These are phyloP conservation scores for Mesochorus sp. DNA, from an alignment of 2,888 invertebrate species.

Conservation along the genomic window DNA sequence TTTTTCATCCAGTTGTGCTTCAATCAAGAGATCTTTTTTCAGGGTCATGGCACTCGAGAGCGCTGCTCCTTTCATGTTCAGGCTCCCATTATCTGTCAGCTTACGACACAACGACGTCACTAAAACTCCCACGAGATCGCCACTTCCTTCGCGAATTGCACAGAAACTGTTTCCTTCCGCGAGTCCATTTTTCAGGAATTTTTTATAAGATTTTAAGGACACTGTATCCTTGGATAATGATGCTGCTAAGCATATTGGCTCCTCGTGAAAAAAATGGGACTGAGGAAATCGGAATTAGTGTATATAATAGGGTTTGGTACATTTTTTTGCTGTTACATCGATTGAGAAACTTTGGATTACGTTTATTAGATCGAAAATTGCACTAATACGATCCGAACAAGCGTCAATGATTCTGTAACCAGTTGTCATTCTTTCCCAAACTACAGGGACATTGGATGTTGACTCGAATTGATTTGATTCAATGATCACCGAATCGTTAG, in stretches of 20 bases:
- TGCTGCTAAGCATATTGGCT: constrained; percentile 59
- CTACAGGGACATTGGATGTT: constrained; percentile 40
- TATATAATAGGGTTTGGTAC: too few species aligned
- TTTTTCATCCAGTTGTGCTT: constrained; percentile 29
- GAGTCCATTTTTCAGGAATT: constrained; percentile 54
- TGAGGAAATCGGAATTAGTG: constrained; percentile 21
- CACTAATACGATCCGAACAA: constrained; percentile 52
- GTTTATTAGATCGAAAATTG: constrained; percentile 63
- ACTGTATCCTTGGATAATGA: constrained; percentile 48
- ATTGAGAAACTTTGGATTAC: constrained; percentile 58
- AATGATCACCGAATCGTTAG: not conserved
- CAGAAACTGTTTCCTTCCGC: constrained; percentile 62
- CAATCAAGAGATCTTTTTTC: constrained; percentile 31
- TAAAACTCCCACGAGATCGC: constrained; percentile 65
- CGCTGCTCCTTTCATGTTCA: constrained; percentile 36
- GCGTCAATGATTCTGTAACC: constrained; percentile 70
- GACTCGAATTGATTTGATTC: not conserved
- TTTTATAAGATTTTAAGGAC: constrained; percentile 56
- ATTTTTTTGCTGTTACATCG: too few species aligned
- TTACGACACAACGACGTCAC: constrained; percentile 54
- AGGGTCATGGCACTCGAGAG: constrained; percentile 46
- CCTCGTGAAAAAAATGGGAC: constrained; percentile 56
- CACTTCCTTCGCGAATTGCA: constrained; percentile 68
- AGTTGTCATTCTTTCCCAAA: constrained; percentile 66
- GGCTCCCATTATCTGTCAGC: constrained; percentile 28